Percentiles rank a stretch among this genome's conserved stretches.
Evolutionary conservation across 2,113 vertebrate genomes (phyloP).

Genomic region (Phalacrocorax carbo): DNA sequence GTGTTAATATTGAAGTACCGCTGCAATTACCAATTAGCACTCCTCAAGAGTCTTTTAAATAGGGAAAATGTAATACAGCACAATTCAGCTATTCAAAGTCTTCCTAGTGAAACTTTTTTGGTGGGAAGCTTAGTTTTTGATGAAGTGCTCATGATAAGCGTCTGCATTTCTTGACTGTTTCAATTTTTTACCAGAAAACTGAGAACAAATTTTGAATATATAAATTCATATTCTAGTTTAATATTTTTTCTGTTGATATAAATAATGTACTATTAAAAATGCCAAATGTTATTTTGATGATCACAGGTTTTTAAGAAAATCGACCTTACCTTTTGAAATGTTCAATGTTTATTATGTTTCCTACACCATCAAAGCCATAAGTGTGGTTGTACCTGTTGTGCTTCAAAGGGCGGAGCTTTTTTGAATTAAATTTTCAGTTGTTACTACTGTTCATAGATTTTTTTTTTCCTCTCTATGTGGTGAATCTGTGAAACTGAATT

Average conservation of each 20-base stretch:
- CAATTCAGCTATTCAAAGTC: neutral
- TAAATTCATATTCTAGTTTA: neutral
- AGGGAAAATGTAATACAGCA: neutral
- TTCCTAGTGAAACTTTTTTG: neutral
- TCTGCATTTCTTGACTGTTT: neutral
- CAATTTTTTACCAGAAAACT: neutral
- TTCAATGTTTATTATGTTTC: neutral
- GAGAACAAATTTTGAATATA: neutral
- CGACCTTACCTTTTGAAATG: neutral
- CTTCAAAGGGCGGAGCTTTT: neutral
- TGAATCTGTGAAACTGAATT: neutral
- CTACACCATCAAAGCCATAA: neutral
- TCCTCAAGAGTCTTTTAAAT: neutral
- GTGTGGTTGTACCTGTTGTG: neutral
- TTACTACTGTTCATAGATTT: neutral
- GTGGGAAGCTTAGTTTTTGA: neutral
- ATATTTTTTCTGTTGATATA: neutral
- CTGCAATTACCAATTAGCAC: neutral
- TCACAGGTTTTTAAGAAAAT: neutral
- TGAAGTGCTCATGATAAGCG: neutral
- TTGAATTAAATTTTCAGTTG: neutral
- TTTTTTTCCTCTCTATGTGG: neutral
- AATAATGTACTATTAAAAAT: neutral
- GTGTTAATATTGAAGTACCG: neutral
- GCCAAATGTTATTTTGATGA: neutral